Percentiles rank a stretch among this genome's conserved stretches.
These are phyloP conservation scores for Octopus bimaculoides DNA, from an alignment of 1,140 invertebrate species.

Conservation along the genomic window DNA sequence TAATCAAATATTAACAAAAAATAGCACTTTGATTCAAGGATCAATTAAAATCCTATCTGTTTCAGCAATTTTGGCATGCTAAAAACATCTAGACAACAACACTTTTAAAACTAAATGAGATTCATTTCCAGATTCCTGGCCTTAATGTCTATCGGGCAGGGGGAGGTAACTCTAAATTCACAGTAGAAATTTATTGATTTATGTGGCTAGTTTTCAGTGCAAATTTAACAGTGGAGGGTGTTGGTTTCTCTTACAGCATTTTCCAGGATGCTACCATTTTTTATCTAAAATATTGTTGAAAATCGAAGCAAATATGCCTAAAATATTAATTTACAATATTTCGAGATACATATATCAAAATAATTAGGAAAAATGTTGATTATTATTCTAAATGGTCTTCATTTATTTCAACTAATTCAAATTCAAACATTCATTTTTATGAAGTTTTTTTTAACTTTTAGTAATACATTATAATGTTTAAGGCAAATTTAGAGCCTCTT, in stretches of 20 bases:
- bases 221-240: background rate
- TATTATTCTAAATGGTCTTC: too few species aligned
- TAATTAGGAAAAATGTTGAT: too few species aligned
- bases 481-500: too few species aligned
- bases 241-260: background rate
- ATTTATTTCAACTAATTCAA: too few species aligned
- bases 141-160: background rate
- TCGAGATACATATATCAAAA: too few species aligned
- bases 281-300: background rate
- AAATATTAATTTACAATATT: too few species aligned
- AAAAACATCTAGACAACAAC: background rate
- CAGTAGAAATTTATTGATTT: conserved; percentile 28
- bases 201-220: background rate
- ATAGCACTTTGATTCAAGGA: background rate
- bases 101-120: background rate
- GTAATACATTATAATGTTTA: too few species aligned
- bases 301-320: background rate
- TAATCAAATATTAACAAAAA: background rate
- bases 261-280: background rate
- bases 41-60: conserved; percentile 7
- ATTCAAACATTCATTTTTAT: too few species aligned
- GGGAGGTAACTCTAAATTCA: conserved; percentile 31
- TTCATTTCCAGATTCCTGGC: conserved; percentile 1
- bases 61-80: background rate
- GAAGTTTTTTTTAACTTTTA: too few species aligned